These are phyloP conservation scores for Tapirus terrestris DNA, from an alignment of 2,113 vertebrate genomes.

Conservation along the genomic window DNA sequence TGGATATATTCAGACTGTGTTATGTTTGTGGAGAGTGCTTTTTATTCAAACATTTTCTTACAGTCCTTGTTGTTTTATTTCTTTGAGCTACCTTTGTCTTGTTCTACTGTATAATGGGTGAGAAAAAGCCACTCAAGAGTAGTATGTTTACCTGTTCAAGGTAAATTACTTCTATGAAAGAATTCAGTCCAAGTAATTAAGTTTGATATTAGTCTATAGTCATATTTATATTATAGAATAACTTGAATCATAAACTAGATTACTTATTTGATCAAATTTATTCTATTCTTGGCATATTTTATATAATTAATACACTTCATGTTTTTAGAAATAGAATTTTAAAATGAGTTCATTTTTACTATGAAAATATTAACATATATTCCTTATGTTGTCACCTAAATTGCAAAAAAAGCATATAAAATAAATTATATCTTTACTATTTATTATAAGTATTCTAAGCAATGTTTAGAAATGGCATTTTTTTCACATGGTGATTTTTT, in stretches of 20 bases:
- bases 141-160: not conserved
- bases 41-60: not conserved
- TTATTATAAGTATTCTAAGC: not conserved
- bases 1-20: not conserved
- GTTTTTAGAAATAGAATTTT: slow-evolving; percentile 41
- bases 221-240: not conserved
- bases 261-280: not conserved
- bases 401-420: not conserved
- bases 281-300: slow-evolving; percentile 1
- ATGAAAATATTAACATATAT: not conserved
- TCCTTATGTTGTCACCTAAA: not conserved
- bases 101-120: not conserved
- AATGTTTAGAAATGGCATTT: not conserved
- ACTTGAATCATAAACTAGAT: not conserved
- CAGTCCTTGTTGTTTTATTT: not conserved
- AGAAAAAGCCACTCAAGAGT: not conserved
- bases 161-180: not conserved
- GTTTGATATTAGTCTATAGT: not conserved
- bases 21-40: not conserved
- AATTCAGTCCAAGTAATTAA: not conserved
- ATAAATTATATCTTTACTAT: not conserved
- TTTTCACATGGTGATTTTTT: not conserved
- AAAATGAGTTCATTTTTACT: not conserved
- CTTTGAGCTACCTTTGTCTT: not conserved
- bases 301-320: slow-evolving; percentile 31